phyloP scores from a whole-genome alignment of 1,140 invertebrate genomes.

The Leptopilina clavipes region DNA sequence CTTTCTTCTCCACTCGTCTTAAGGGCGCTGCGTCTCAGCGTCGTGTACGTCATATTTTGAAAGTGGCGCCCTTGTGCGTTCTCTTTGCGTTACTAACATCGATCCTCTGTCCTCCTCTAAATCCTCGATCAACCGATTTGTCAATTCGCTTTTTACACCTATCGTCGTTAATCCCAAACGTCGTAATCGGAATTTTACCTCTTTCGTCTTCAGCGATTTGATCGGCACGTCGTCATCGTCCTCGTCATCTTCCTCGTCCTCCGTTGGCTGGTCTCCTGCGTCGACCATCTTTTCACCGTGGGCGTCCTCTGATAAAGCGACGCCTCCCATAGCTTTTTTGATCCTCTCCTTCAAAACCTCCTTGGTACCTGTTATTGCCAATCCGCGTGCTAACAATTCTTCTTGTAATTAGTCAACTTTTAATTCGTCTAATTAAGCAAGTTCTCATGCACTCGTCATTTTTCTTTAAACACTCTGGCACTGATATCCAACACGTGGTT shows the following conservation, averaged over 20 bases:
- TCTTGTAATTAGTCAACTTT: background rate
- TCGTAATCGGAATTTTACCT: background rate
- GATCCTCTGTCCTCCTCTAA: background rate
- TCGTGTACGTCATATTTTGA: background rate
- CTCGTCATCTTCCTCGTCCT: background rate
- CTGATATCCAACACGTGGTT: background rate
- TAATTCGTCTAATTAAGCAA: background rate
- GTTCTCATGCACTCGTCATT: background rate
- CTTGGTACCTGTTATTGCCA: background rate
- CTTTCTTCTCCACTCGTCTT: background rate
- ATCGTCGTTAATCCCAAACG: background rate
- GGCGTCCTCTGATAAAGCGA: background rate
- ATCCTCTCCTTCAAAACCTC: background rate
- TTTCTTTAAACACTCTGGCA: background rate
- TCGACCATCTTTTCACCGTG: background rate
- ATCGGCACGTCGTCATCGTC: background rate
- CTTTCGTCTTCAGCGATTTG: background rate
- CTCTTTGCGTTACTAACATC: background rate
- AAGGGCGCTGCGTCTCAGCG: background rate
- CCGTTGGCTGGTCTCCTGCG: background rate
- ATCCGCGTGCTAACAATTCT: background rate
- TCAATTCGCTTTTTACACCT: background rate
- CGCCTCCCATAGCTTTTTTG: background rate
- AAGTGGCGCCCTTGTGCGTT: background rate
- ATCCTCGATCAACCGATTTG: background rate